These are phyloP conservation scores for Disparrhopalites patrizii DNA, from an alignment of 2,888 invertebrate species.

Conservation along the genomic window DNA sequence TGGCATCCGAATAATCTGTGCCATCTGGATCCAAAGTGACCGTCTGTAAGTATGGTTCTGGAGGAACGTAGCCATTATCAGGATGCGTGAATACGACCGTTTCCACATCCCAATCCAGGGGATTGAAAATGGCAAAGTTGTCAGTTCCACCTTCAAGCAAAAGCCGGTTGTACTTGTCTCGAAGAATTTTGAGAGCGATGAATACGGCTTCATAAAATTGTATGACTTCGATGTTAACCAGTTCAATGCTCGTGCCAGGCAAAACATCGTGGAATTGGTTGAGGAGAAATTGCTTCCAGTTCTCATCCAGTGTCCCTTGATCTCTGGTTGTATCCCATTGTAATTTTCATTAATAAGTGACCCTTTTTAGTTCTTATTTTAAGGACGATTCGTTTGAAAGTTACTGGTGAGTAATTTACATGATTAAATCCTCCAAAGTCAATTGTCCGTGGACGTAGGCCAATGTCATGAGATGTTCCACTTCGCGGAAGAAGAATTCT, in stretches of 20 bases:
- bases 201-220: constrained; percentile 42
- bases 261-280: constrained; percentile 58
- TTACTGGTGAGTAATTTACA: too few relatives aligned
- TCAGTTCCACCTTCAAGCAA: constrained; percentile 32
- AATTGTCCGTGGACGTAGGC: constrained; percentile 24
- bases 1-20: constrained; percentile 7
- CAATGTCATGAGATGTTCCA: constrained; percentile 51
- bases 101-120: constrained; percentile 32
- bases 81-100: constrained; percentile 39
- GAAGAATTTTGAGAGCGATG: constrained; percentile 31
- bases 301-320: constrained; percentile 36
- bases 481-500: constrained; percentile 49
- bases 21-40: constrained; percentile 17
- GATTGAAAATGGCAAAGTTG: constrained; percentile 30
- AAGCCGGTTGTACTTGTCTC: constrained; percentile 27
- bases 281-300: constrained; percentile 57
- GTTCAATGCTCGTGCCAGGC: constrained; percentile 54
- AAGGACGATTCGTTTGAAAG: too few relatives aligned
- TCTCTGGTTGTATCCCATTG: too few relatives aligned
- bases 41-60: constrained; percentile 22
- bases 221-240: constrained; percentile 51
- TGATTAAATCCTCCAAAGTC: background rate
- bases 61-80: constrained; percentile 7
- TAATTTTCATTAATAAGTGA: too few relatives aligned
- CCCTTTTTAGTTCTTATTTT: too few relatives aligned